A percentile compares a stretch with the other conserved stretches of the same genome.
Evolutionary conservation across 2,113 vertebrate species (phyloP).

Genomic region (Peromyscus polionotus): DNA sequence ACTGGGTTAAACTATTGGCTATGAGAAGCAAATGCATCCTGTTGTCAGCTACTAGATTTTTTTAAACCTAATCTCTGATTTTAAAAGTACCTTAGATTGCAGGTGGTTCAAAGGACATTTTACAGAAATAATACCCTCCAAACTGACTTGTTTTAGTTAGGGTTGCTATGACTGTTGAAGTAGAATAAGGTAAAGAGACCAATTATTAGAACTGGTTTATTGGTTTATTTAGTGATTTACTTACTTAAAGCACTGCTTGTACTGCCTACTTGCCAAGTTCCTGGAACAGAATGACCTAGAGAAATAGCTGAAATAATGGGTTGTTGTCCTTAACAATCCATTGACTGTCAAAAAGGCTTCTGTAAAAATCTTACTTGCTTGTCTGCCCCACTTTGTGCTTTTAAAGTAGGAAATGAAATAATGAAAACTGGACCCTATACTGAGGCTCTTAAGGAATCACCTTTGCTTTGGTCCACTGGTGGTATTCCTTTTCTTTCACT

Average conservation of each 20-base stretch:
- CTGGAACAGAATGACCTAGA: neutral
- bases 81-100: neutral
- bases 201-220: neutral
- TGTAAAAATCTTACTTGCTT: neutral
- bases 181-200: neutral
- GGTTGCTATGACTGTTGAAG: neutral
- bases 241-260: neutral
- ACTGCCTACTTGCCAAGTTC: neutral
- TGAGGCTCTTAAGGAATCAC: neutral
- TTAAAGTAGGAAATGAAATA: neutral
- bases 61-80: neutral
- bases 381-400: neutral
- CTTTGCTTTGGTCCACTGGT: neutral
- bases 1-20: neutral
- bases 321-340: neutral
- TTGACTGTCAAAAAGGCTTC: neutral
- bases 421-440: neutral
- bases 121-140: neutral
- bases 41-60: neutral
- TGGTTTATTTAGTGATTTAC: neutral
- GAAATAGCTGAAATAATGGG: neutral
- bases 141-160: neutral
- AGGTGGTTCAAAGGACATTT: neutral
- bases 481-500: neutral
- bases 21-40: neutral